Percentiles rank a stretch among this genome's conserved stretches.
phyloP scores from a whole-genome alignment of 2,797 vertebrate genomes.

The Acanthiza pusilla region DNA sequence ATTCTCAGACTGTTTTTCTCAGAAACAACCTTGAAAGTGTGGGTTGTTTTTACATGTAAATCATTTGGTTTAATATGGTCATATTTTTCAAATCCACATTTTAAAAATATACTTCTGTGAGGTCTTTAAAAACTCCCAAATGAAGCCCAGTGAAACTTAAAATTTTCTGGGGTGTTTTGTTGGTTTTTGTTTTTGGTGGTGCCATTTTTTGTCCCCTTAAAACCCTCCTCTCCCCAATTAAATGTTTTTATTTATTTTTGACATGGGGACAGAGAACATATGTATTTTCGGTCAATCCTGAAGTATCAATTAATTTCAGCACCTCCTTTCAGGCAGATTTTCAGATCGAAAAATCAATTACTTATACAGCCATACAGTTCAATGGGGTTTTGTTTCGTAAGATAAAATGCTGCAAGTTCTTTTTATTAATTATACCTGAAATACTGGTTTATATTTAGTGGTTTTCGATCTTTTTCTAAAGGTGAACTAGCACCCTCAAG shows the following conservation, averaged over 20 bases:
- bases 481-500: neutral
- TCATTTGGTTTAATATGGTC: neutral
- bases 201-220: neutral
- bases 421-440: neutral
- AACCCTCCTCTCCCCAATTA: fast-evolving
- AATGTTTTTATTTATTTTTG: neutral
- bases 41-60: neutral
- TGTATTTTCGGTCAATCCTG: neutral
- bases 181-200: neutral
- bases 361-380: neutral
- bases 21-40: neutral
- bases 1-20: neutral
- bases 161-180: neutral
- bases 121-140: neutral
- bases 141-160: neutral
- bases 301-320: neutral
- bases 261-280: neutral
- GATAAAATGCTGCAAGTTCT: neutral
- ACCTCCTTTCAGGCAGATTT: neutral
- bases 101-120: neutral
- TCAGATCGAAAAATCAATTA: neutral
- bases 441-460: neutral
- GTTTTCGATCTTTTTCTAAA: neutral
- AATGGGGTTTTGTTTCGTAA: neutral
- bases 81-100: neutral